These are phyloP conservation scores for Drosophila barbarae DNA, from an alignment of 2,888 invertebrate genomes.

Conservation along the genomic window DNA sequence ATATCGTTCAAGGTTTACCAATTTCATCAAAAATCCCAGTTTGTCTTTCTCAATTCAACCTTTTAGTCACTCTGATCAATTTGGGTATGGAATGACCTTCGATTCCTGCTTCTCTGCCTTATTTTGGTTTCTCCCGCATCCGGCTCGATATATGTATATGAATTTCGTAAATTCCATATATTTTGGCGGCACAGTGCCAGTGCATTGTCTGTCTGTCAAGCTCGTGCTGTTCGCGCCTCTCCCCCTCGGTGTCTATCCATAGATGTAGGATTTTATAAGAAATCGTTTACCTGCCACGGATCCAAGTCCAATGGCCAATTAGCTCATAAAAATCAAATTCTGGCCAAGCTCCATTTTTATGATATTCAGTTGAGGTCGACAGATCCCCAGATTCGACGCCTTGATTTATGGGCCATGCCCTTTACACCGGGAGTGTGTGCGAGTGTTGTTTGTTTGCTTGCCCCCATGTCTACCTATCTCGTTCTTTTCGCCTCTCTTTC, in stretches of 20 bases:
- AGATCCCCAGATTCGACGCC: constrained; percentile 43
- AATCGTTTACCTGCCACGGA: constrained; percentile 56
- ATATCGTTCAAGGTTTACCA: background rate
- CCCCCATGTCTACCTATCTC: background rate
- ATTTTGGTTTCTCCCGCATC: constrained; percentile 57
- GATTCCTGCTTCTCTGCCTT: background rate
- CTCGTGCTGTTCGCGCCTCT: constrained; percentile 72
- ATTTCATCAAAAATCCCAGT: background rate
- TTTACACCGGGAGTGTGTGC: constrained; percentile 14
- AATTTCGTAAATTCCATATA: constrained; percentile 10
- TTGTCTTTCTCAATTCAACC: background rate
- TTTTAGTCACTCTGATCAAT: constrained; percentile 1
- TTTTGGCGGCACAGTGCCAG: constrained; percentile 39
- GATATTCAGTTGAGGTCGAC: constrained; percentile 41
- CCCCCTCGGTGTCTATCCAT: background rate
- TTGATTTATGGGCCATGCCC: constrained; percentile 68
- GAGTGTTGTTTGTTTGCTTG: constrained; percentile 40
- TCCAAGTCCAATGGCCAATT: constrained; percentile 57
- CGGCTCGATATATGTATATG: constrained; percentile 35
- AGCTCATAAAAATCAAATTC: constrained; percentile 74
- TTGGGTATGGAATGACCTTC: constrained; percentile 16
- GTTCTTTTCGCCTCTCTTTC: background rate
- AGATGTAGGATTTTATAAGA: constrained; percentile 51
- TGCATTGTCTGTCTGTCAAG: constrained; percentile 53
- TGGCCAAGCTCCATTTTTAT: constrained; percentile 58